Base-by-base conservation (phyloP, 2,888 invertebrate species). In the Spodoptera exigua region DNA sequence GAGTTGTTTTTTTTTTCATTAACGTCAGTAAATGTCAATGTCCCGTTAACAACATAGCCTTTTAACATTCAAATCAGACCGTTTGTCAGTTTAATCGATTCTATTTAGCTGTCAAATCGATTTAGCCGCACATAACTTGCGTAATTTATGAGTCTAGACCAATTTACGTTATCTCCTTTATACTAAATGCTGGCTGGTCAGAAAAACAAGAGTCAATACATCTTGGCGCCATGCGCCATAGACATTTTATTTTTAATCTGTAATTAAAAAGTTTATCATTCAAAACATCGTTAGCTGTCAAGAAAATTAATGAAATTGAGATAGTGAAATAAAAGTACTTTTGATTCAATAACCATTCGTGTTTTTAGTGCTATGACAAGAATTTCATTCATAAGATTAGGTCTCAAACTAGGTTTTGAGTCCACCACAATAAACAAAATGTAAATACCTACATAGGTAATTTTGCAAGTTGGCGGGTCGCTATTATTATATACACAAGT, bases 101-200 rank as follows among this genome's bases (percentile, higher is more conserved):
- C 49, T 36, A 51, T 54, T 59, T 66, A 60, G 10, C 46, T 54
- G 67, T 68, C 72, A 41, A 55, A 48, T 40, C 47, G 27, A 55
- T 55, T 71, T 13, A 52, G 36, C 35, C 7, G 43, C 34, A 52
- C 61, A 60, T 60, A 47, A 60, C 27, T 35, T 40, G 44, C 2
- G 16, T 37, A 54, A 35, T 68, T 66, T 72, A 72, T 72, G 55
- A 12, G 72, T 66, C 61, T 72, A 60, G 44, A 60, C 61, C 27
- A 66, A 65, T 70, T 70, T 36, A 40, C 35, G 32, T 53, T 66
- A 72, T 66, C 72, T 46, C 5, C 7, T 40, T 34, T 34, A 17
- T 35, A 21, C 21, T 49, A 21, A 65, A 59, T 54, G 16, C 13
- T 49, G 47, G 34, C 37, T 36, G 51, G 52, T 70, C 51, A 54